Base-by-base conservation (phyloP, 2,797 vertebrate species). In the Pelobates cultripes region DNA sequence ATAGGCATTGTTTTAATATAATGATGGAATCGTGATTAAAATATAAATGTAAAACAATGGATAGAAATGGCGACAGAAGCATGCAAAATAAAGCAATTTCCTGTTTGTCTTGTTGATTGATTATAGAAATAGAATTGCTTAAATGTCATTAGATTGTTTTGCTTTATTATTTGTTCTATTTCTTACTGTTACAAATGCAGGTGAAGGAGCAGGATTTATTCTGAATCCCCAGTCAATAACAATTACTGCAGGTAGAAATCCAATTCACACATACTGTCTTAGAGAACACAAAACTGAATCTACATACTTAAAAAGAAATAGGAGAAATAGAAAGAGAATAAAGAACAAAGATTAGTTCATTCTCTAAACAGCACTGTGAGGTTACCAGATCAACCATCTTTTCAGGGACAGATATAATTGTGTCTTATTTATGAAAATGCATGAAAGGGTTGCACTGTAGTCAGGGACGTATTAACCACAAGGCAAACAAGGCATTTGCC, bases 41-140 rank as follows among this genome's bases (percentile, higher is more conserved):
- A 70, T 77, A 70, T 70, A 77, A 67, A 77, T 69, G 57, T 53
- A 69, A 74, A 69, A 55, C 40, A 69, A 57, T 70, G 51, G 43
- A 17, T 28, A 28, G 14, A 64, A 64, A 17, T 7, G 28, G 61
- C 3, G 7, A 64, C 17, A 64, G 14, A 64, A 64, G 4, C 28
- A 40, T 40, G 10, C 40, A 64, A 14, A 40, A 64, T 64, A 64
- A 64, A 12, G 55, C 55, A 57, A 57, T 12, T 57, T 10, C 5
- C 55, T 28, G 1, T 64, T 14, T 64, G 61, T 64, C 61, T 64
- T 40, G 61, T n/a, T 7, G 17, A 57, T 57, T 57, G 55, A 57
- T 57, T 57, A 57, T 4, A 57, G 13, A 14, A 57, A 57, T 57
- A 57, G 13, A 57, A 40, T 10, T n/a, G 14, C 67, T 40, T 15